Evolutionary conservation across 2,113 vertebrate species (phyloP), one percentile per base, ranked within the genome.

Genomic region (Otus sunia): DNA sequence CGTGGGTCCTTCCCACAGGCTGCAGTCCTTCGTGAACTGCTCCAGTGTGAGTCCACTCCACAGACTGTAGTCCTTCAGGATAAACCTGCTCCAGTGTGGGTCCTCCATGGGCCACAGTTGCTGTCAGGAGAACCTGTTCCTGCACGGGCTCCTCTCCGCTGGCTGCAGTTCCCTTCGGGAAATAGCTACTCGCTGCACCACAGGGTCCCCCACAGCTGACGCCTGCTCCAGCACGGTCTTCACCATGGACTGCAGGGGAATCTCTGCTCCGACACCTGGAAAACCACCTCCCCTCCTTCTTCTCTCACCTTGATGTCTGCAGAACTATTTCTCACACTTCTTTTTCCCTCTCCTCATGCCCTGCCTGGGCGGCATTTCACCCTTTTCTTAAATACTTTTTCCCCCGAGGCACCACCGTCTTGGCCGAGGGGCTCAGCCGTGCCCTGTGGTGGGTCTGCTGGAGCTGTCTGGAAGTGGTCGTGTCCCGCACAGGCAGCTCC

Each of bases 341-440:
- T 18, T 26, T 11, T 0, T 34, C 27, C 37, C 29, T 26, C 11
- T 30, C 39, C 26, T 21, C 47, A n/a, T 11, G 74, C 29, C 11
- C 19, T 11, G 52, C 20, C 10, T 25, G 21, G 27, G 36, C 5
- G 1, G 23, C 5, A 4, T 23, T 66, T 34, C 41, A 63, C 23
- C 19, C 27, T 32, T 59, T n/a, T n/a, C n/a, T 37, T 7, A 29
- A 80, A n/a, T 13, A 49, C 2, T 5, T 62, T 47, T 37, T 37
- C 37, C 58, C 58, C 34, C 2, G 0, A 52, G 50, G 17, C 5
- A 7, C 3, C 8, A 64, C 25, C 25, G 3, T 4, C 18, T 7
- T 32, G 43, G 55, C 36, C 1, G 2, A 2, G 15, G 22, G 41
- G 41, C 34, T 68, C 17, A n/a, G 37, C 1, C 3, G 1, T 67